Evolutionary conservation across 2,113 vertebrate species (phyloP), one percentile per base, ranked within the genome.

Genomic region (Anarrhichthys ocellatus): DNA sequence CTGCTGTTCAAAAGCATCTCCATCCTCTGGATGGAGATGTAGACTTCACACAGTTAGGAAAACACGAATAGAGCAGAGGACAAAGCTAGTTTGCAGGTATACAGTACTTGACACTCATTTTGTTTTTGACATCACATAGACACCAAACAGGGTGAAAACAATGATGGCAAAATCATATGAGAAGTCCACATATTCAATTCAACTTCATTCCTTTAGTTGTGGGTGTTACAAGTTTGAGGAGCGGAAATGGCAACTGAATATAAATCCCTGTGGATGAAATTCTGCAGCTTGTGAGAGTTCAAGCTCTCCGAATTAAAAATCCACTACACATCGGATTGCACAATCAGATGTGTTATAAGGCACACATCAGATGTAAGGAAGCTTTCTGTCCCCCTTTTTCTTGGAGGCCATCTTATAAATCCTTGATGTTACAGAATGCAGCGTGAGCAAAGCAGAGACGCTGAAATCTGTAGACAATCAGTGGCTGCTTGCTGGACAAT

Each of bases 251-350:
- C 68, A 73, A 63, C 64, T 54, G 78, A 73, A 86, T 65, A 78
- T 54, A 58, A 80, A 82, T 24, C 69, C 27, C 36, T 17, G 1
- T 66, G 20, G 58, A 56, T 48, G 56, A 24, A 59, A 64, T 67
- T 32, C 11, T 15, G 32, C 38, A 71, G 44, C 6, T n/a, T 42
- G 44, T n/a, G 14, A 83, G 71, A 71, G 59, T 64, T 61, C 27
- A 72, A 24, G 36, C 69, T 76, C 24, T 63, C 18, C 50, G 40
- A 78, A 72, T 76, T 82, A 63, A 38, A 38, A 54, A 65, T 69
- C 46, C 52, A 18, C 86, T 68, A 24, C n/a, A 64, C 34, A 29
- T 77, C 73, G 87, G 80, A 84, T 82, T 81, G 40, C 70, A 59
- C 64, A 76, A 44, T 81, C 59, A 50, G 27, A 61, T 54, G 76